These are phyloP conservation scores for Ammodytes marinus DNA, from an alignment of 2,113 vertebrate species.

Conservation along the genomic window DNA sequence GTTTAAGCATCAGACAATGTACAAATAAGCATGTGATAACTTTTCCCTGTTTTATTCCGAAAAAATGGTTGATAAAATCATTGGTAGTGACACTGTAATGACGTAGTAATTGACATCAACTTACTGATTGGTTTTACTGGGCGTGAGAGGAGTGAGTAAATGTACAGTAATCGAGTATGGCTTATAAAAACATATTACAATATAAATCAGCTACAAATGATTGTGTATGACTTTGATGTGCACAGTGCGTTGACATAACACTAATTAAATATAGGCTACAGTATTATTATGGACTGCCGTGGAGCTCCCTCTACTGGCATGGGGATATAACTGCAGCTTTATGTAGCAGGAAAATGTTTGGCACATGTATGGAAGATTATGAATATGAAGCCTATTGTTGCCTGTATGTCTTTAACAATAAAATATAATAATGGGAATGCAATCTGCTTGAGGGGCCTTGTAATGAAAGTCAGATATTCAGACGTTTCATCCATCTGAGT, in stretches of 20 bases:
- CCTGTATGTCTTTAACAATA: not conserved
- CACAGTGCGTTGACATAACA: not conserved
- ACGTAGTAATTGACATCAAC: too few species aligned
- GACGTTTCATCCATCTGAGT: not conserved
- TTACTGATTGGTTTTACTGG: not conserved
- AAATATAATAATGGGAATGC: not conserved
- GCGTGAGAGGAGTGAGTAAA: not conserved
- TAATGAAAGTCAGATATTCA: not conserved
- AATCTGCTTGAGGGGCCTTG: not conserved
- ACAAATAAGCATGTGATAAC: too few species aligned
- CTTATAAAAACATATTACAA: not conserved
- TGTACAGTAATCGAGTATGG: not conserved
- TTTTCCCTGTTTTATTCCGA: too few species aligned
- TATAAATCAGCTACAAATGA: not conserved
- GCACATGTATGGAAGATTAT: too few species aligned
- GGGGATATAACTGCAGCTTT: not conserved
- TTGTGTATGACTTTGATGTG: not conserved
- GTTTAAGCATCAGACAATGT: too few species aligned
- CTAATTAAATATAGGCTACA: not conserved
- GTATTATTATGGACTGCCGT: not conserved
- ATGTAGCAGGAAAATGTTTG: not conserved
- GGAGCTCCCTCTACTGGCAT: slow-evolving; percentile 50
- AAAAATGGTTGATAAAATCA: too few species aligned
- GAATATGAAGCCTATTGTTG: not conserved
- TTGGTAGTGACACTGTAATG: too few species aligned